These are phyloP conservation scores for Cephus sareptanus DNA, from an alignment of 2,888 invertebrate genomes.

Conservation along the genomic window DNA sequence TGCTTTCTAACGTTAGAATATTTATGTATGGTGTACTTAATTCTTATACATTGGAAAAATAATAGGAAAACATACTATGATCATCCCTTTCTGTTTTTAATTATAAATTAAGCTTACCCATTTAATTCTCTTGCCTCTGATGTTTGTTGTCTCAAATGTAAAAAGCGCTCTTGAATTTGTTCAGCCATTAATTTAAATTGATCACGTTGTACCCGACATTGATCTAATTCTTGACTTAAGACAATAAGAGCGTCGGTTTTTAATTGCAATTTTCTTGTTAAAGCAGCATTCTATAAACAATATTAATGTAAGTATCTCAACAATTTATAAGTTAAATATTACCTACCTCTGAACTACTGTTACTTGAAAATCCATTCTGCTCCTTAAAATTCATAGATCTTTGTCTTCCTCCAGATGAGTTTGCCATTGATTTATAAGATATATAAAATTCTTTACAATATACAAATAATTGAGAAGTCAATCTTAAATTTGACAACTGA, in stretches of 20 bases:
- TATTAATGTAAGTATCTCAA: too few species aligned
- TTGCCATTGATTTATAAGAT: not conserved
- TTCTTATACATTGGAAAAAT: too few species aligned
- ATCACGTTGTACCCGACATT: conserved; percentile 82
- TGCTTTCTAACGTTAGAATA: too few species aligned
- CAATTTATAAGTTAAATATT: too few species aligned
- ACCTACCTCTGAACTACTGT: too few species aligned
- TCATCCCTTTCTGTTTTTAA: too few species aligned
- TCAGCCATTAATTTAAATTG: conserved; percentile 85
- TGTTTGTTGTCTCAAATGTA: conserved; percentile 65
- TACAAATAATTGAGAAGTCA: not conserved
- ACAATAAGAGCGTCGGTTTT: conserved; percentile 86
- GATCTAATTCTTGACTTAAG: conserved; percentile 80
- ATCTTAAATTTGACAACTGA: not conserved
- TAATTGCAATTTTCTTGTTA: conserved; percentile 74
- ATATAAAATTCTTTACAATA: not conserved
- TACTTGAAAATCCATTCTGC: too few species aligned
- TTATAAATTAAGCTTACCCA: conserved; percentile 28
- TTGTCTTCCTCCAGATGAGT: too few species aligned
- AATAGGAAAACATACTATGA: too few species aligned
- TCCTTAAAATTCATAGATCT: too few species aligned
- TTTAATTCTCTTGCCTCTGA: conserved; percentile 38
- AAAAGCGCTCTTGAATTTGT: conserved; percentile 73
- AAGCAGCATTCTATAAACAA: too few species aligned
- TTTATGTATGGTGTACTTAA: too few species aligned